Base-by-base conservation (phyloP, 2,113 vertebrate genomes). In the Jaculus jaculus region DNA sequence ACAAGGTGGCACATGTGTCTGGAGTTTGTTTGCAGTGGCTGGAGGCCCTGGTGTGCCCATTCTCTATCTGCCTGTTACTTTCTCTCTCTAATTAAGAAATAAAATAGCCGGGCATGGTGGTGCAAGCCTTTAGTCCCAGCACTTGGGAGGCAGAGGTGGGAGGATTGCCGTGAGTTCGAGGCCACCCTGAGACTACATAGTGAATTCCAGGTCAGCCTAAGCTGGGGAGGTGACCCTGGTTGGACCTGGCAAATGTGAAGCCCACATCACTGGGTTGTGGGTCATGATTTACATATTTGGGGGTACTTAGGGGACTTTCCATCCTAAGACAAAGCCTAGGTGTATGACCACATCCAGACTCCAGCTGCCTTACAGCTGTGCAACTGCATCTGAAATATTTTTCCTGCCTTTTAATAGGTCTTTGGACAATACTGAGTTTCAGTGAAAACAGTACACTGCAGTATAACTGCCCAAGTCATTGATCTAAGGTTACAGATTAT, bases 271-370 rank as follows among this genome's bases (percentile, higher is more conserved):
- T 12, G 9, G 37, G 37, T 8, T 66, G 75, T 30, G n/a, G 75
- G 28, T 28, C 23, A 60, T 54, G 30, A 34, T 6, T 20, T 28
- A 39, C 20, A 61, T n/a, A 58, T 71, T 6, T 58, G 61, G 26
- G 54, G 47, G 82, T 11, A 73, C 26, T 26, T 6, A 4, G 32
- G 1, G 34, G 24, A 32, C 2, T 17, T 2, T 1, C 5, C n/a
- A n/a, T 79, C 61, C 39, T 20, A 37, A 74, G 68, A 26, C 20
- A 60, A 66, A 71, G 21, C 12, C 0, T 13, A 12, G 32, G 68
- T 10, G 8, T 0, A 2, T 17, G 39, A 13, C n/a, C 71, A 51
- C 4, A 2, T 24, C 17, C 32, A 54, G 32, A 30, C 28, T 5
- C 9, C 20, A 13, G 17, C 2, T 30, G 68, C 82, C 51, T 69